phyloP scores from a whole-genome alignment of 2,888 invertebrate genomes.

The Actias luna region DNA sequence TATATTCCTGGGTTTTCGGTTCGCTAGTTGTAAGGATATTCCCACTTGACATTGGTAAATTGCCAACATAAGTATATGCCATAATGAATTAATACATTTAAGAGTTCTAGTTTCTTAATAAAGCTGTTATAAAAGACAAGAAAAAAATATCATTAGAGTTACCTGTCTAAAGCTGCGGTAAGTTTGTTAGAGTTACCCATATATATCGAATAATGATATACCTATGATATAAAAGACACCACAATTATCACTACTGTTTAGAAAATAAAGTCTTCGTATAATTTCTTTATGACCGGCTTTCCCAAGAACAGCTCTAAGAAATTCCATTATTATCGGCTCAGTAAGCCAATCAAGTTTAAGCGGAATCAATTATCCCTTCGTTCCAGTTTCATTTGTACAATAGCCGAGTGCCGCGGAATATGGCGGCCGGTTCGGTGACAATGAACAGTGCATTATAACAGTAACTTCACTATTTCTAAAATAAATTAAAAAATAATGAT shows the following conservation, averaged over 20 bases:
- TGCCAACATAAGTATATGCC: no score
- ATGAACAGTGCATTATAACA: background rate
- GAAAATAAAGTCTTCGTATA: background rate
- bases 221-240: background rate
- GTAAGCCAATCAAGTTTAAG: slow-evolving; percentile 21
- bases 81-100: no score
- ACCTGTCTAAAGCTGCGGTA: no score
- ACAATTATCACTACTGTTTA: background rate
- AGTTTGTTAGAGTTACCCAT: no score
- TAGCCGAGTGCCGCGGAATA: slow-evolving; percentile 14
- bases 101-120: no score
- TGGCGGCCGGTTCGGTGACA: slow-evolving; percentile 1
- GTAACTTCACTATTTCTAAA: slow-evolving; percentile 13
- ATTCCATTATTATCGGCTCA: slow-evolving; percentile 4
- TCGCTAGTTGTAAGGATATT: no score
- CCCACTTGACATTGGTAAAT: no score
- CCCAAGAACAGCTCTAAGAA: background rate
- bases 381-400: slow-evolving; percentile 18
- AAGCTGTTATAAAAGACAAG: no score
- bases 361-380: slow-evolving; percentile 23
- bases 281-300: background rate
- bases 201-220: no score
- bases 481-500: no score
- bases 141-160: no score
- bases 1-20: no score